Conservation (phyloP, 2,113 vertebrate genomes). For the Melospiza melodia region DNA sequence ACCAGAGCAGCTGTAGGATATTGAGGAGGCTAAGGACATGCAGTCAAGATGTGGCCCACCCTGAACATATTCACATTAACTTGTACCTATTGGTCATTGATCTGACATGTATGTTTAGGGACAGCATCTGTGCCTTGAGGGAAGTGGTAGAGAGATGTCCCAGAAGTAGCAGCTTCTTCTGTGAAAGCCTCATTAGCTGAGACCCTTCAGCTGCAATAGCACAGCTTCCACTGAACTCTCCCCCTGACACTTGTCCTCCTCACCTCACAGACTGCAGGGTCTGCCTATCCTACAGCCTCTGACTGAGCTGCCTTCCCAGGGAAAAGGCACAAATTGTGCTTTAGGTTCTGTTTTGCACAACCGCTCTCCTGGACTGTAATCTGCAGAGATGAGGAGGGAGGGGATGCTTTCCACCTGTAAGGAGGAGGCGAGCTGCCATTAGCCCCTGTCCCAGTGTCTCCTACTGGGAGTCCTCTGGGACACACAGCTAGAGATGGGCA, state of each 20-base stretch:
- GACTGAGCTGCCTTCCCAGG: not conserved
- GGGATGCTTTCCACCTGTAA: not conserved
- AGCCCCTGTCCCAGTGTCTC: not conserved
- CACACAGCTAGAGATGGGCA: not conserved
- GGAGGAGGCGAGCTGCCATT: not conserved
- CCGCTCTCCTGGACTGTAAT: not conserved
- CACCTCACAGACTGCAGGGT: not conserved
- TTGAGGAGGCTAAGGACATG: not conserved
- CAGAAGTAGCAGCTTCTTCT: slow-evolving; percentile 12
- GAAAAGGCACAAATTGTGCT: not conserved
- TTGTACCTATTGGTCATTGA: not conserved
- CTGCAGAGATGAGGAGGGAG: fast-evolving
- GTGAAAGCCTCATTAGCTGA: slow-evolving; percentile 10
- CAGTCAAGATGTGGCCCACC: not conserved
- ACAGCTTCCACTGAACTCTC: not conserved
- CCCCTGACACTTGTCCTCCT: not conserved
- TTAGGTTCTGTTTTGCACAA: not conserved
- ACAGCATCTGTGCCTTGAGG: not conserved
- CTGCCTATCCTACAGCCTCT: not conserved
- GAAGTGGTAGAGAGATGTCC: not conserved
- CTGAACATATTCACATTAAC: not conserved
- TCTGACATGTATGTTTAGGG: slow-evolving; percentile 16
- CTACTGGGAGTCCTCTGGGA: not conserved
- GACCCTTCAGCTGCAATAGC: not conserved
- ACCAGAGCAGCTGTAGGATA: not conserved